Evolutionary conservation across 2,113 vertebrate genomes (phyloP).

Genomic region (Halichoeres trimaculatus): DNA sequence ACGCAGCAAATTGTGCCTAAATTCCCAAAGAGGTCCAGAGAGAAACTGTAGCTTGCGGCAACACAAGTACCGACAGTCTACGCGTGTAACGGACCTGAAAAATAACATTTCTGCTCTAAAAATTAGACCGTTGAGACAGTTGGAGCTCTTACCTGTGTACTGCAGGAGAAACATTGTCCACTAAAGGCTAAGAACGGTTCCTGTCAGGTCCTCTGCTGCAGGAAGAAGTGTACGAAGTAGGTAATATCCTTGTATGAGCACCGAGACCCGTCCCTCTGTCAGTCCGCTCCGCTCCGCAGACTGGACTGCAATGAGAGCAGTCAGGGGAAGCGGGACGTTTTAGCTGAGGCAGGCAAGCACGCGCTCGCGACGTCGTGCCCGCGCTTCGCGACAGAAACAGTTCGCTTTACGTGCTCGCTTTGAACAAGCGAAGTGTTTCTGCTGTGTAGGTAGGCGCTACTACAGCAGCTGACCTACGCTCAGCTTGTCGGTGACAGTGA

Average conservation of each 20-base stretch:
- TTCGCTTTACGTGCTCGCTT: conserved; percentile 19
- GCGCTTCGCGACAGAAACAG: conserved; percentile 21
- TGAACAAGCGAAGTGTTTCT: conserved; percentile 13
- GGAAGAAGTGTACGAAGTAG: conserved; percentile 51
- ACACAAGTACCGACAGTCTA: background rate
- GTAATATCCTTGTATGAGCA: conserved; percentile 72
- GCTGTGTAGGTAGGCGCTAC: background rate
- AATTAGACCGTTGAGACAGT: conserved; percentile 34
- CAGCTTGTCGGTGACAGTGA: background rate
- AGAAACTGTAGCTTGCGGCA: conserved; percentile 23
- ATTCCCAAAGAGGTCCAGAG: background rate
- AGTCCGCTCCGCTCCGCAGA: conserved; percentile 74
- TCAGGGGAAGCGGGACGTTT: conserved; percentile 77
- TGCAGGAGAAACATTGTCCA: conserved; percentile 87
- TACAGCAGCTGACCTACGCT: background rate
- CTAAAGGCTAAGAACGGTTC: conserved; percentile 45
- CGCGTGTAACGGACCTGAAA: background rate
- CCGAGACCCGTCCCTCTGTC: conserved; percentile 50
- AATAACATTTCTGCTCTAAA: background rate
- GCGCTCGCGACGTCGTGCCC: conserved; percentile 65
- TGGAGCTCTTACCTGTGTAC: conserved; percentile 82
- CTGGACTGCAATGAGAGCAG: conserved; percentile 80
- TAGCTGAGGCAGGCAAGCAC: conserved; percentile 66
- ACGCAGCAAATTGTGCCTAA: background rate
- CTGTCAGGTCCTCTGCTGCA: conserved; percentile 54